Percentiles rank a stretch among this genome's conserved stretches.
Conservation (phyloP, 1,140 invertebrate species). For the Drosophila ananassae region DNA sequence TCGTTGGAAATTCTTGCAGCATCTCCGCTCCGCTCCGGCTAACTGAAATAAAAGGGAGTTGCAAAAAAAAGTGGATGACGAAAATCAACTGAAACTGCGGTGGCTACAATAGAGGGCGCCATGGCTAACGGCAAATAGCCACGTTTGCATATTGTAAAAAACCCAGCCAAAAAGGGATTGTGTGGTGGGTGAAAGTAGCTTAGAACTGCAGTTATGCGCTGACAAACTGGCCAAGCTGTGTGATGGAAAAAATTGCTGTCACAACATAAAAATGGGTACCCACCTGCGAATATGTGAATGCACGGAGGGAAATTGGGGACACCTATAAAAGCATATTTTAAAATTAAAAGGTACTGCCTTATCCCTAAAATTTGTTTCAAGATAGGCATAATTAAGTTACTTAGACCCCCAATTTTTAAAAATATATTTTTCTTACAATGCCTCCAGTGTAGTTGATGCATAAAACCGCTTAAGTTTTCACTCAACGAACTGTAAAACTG, state of each 20-base stretch:
- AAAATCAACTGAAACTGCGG: conserved; percentile 53
- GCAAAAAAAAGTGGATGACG: conserved; percentile 15
- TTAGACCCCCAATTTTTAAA: too few relatives aligned
- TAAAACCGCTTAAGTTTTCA: conserved; percentile 79
- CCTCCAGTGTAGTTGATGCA: conserved; percentile 23
- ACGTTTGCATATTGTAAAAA: conserved; percentile 70
- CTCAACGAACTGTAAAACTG: conserved; percentile 78
- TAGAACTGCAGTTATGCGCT: conserved; percentile 77
- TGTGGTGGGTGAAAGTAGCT: conserved; percentile 59
- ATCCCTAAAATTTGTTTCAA: too few relatives aligned
- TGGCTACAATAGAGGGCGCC: conserved; percentile 8
- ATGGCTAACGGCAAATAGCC: conserved; percentile 17
- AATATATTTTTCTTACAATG: neutral
- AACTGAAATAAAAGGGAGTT: conserved; percentile 13
- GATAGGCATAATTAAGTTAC: too few relatives aligned
- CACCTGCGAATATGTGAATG: conserved; percentile 15
- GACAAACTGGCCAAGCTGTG: conserved; percentile 72
- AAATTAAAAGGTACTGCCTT: too few relatives aligned
- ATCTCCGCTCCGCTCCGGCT: conserved; percentile 2
- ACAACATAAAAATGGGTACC: conserved; percentile 65
- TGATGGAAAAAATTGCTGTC: conserved; percentile 74
- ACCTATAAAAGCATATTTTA: neutral
- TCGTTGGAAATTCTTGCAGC: conserved; percentile 60
- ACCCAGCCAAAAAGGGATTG: conserved; percentile 22
- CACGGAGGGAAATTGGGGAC: neutral